A percentile compares a stretch with the other conserved stretches of the same genome.
These are phyloP conservation scores for Andrena bucephala DNA, from an alignment of 2,888 invertebrate species.

Conservation along the genomic window DNA sequence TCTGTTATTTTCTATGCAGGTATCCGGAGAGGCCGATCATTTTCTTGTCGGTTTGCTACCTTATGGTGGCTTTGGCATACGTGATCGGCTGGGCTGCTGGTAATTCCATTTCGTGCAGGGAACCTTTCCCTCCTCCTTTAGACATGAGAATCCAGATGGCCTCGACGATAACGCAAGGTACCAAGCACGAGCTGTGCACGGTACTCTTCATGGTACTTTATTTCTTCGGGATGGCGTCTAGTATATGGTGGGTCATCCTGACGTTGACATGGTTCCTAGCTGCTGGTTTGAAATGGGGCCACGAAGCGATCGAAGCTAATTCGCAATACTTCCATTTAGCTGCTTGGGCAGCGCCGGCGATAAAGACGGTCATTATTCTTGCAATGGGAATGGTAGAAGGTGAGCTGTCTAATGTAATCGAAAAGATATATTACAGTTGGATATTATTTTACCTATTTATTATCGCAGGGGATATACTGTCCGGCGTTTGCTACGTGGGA, in stretches of 20 bases:
- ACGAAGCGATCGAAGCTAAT: constrained; percentile 98
- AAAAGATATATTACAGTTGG: background rate
- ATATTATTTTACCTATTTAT: constrained; percentile 10
- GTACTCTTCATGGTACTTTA: constrained; percentile 98
- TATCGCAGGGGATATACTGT: constrained; percentile 91
- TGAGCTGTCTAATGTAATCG: constrained; percentile 83
- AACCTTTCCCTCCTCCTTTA: constrained; percentile 91
- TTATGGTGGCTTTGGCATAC: constrained; percentile 97
- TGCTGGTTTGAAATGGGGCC: constrained; percentile 98
- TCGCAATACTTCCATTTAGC: constrained; percentile 98
- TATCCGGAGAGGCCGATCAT: constrained; percentile 99
- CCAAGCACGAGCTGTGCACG: constrained; percentile 93
- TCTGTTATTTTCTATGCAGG: constrained; percentile 83
- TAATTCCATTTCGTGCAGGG: constrained; percentile 93
- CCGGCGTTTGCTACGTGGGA: constrained; percentile 97
- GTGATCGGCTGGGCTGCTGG: constrained; percentile 94
- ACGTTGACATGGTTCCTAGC: constrained; percentile 98
- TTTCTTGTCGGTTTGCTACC: constrained; percentile 97
- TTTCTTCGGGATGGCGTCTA: constrained; percentile 98
- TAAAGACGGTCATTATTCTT: constrained; percentile 97
- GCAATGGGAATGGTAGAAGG: constrained; percentile 98
- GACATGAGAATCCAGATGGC: constrained; percentile 91
- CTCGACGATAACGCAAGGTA: constrained; percentile 95
- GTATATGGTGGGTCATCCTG: constrained; percentile 98
- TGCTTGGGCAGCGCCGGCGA: constrained; percentile 99